A percentile compares a stretch with the other conserved stretches of the same genome.
Conservation (phyloP, 1,140 invertebrate genomes). For the Lordiphosa clarofinis region DNA sequence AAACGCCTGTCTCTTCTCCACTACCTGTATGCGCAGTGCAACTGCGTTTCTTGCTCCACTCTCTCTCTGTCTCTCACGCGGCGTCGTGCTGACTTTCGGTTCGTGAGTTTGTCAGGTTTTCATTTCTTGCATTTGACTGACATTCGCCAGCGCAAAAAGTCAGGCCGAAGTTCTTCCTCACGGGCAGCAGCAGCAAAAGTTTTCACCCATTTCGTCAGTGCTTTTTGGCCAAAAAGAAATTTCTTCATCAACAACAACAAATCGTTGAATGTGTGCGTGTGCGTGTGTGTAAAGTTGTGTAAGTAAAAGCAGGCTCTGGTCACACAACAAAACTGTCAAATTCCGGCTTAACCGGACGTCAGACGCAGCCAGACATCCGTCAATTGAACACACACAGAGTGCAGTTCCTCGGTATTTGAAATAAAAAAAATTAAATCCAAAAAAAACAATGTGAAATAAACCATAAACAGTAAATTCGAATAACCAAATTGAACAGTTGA, state of each 20-base stretch:
- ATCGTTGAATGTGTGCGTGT: too few species aligned
- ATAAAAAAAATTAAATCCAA: conserved; percentile 1
- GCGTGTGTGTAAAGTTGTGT: too few species aligned
- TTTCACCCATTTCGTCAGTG: conserved; percentile 26
- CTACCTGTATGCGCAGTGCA: conserved; percentile 1
- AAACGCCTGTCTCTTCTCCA: not conserved
- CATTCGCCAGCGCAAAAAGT: conserved; percentile 59
- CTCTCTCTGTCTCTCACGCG: conserved; percentile 4
- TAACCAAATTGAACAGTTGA: conserved; percentile 27
- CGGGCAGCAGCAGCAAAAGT: conserved; percentile 14
- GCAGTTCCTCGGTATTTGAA: conserved; percentile 13
- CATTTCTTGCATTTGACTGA: conserved; percentile 70
- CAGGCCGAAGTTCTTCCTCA: conserved; percentile 36
- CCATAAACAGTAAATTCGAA: conserved; percentile 6
- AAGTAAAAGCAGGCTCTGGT: not conserved
- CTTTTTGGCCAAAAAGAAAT: conserved; percentile 1
- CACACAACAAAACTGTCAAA: conserved; percentile 12
- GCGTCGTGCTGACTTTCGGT: not conserved
- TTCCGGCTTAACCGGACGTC: conserved; percentile 4
- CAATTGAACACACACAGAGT: conserved; percentile 13
- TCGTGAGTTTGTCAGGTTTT: conserved; percentile 38
- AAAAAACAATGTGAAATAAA: conserved; percentile 11
- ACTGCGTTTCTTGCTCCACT: not conserved
- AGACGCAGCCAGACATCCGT: conserved; percentile 8
- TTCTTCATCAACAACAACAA: too few species aligned